Evolutionary conservation across 2,113 vertebrate species (phyloP).

Genomic region (cat (Felis catus)): DNA sequence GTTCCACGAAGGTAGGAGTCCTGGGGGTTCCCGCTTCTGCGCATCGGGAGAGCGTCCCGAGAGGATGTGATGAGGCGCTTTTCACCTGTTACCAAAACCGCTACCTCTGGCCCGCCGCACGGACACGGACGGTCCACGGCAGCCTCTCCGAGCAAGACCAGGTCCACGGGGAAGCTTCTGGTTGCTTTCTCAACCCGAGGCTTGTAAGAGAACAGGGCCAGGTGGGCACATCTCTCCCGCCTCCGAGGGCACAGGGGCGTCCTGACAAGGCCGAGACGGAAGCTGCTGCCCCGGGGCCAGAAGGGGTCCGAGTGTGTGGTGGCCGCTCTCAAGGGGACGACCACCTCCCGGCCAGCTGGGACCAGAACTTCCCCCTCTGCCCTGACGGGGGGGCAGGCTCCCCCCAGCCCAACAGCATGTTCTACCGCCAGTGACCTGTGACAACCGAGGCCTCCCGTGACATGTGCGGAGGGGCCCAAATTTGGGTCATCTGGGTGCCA

Average conservation of each 20-base stretch:
- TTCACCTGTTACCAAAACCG: neutral
- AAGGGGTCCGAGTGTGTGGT: fast-evolving
- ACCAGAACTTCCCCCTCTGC: no score
- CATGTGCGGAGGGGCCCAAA: neutral
- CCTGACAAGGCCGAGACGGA: neutral
- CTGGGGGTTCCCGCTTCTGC: neutral
- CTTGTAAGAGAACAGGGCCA: neutral
- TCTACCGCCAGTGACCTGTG: neutral
- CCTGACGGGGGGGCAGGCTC: no score
- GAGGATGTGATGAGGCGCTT: slow-evolving; percentile 45
- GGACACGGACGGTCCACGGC: neutral
- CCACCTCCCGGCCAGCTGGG: fast-evolving
- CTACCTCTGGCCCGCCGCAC: neutral
- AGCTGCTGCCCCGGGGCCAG: neutral
- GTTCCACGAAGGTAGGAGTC: neutral
- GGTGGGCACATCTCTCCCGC: neutral
- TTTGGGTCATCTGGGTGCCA: fast-evolving
- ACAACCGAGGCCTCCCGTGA: neutral
- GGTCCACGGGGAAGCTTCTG: neutral
- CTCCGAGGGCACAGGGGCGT: neutral
- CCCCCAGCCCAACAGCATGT: fast-evolving
- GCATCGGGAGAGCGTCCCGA: neutral
- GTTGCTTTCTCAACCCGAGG: neutral
- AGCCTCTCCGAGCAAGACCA: neutral
- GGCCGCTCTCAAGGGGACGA: neutral